These are phyloP conservation scores for Coptodon rendalli DNA, from an alignment of 2,113 vertebrate species.

Conservation along the genomic window DNA sequence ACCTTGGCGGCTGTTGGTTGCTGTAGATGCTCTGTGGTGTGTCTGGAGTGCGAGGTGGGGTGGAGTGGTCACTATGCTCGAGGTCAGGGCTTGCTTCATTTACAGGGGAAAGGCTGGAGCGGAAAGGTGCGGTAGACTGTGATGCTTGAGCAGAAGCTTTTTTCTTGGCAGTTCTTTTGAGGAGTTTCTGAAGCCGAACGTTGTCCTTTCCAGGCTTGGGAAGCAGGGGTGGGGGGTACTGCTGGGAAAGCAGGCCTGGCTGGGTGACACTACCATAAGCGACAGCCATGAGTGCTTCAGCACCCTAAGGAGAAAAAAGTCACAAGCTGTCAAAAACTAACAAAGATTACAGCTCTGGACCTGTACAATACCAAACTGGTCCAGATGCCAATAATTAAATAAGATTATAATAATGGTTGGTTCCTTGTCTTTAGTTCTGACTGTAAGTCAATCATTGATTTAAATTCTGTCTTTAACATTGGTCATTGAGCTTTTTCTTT, in stretches of 20 bases:
- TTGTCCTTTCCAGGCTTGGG: conserved; percentile 92
- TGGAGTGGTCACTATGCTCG: conserved; percentile 71
- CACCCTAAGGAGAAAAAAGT: conserved; percentile 61
- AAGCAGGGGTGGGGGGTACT: conserved; percentile 78
- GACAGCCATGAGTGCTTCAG: conserved; percentile 77
- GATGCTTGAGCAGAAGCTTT: conserved; percentile 47
- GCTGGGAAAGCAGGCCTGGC: conserved; percentile 59
- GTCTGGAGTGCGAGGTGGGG: conserved; percentile 55
- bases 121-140: conserved; percentile 67
- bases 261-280: conserved; percentile 49
- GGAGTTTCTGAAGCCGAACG: conserved; percentile 79
- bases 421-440: not conserved
- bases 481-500: not conserved
- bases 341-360: not conserved
- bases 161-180: conserved; percentile 82
- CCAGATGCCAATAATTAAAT: not conserved
- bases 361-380: not conserved
- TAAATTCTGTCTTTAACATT: not conserved
- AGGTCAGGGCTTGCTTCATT: conserved; percentile 86
- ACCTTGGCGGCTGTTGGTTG: conserved; percentile 16
- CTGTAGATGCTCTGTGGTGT: not conserved
- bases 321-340: not conserved
- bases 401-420: not conserved
- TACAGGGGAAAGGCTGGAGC: conserved; percentile 86
- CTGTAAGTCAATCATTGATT: not conserved